Percentiles rank a stretch among this genome's conserved stretches.
These are phyloP conservation scores for Plumapathes pennacea DNA, from an alignment of 92 coral and sea anemone species.

Conservation along the genomic window DNA sequence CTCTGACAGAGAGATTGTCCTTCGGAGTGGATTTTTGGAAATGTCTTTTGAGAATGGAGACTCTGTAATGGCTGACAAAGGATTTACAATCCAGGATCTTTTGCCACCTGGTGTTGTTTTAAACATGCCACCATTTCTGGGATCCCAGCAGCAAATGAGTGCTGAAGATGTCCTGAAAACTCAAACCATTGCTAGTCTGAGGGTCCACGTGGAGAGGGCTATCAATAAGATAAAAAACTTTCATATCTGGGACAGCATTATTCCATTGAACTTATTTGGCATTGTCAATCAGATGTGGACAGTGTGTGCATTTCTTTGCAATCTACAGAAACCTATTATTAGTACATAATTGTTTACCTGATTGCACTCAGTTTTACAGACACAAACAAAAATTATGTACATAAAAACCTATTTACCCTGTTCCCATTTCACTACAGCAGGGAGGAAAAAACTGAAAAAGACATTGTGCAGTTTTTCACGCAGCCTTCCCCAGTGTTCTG, in stretches of 20 bases:
- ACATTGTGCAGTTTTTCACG: constrained; percentile 7
- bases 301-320: constrained; percentile 42
- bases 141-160: constrained; percentile 52
- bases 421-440: constrained; percentile 13
- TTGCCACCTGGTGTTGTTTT: constrained; percentile 39
- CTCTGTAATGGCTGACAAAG: constrained; percentile 42
- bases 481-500: constrained; percentile 10
- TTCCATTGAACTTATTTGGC: constrained; percentile 51
- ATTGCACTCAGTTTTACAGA: background rate
- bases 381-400: too few relatives aligned
- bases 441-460: constrained; percentile 22
- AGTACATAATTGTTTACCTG: constrained; percentile 3
- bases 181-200: constrained; percentile 44
- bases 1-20: constrained; percentile 59
- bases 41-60: constrained; percentile 21
- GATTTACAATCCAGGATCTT: constrained; percentile 33
- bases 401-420: too few relatives aligned
- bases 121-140: constrained; percentile 52
- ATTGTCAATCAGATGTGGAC: constrained; percentile 57
- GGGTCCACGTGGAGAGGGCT: constrained; percentile 41
- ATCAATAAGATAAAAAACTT: constrained; percentile 47
- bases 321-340: constrained; percentile 12
- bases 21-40: constrained; percentile 42
- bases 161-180: constrained; percentile 48
- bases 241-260: constrained; percentile 53